A percentile compares a stretch with the other conserved stretches of the same genome.
phyloP scores from a whole-genome alignment of 1,140 invertebrate species.

The Drosophila tsacasi region DNA sequence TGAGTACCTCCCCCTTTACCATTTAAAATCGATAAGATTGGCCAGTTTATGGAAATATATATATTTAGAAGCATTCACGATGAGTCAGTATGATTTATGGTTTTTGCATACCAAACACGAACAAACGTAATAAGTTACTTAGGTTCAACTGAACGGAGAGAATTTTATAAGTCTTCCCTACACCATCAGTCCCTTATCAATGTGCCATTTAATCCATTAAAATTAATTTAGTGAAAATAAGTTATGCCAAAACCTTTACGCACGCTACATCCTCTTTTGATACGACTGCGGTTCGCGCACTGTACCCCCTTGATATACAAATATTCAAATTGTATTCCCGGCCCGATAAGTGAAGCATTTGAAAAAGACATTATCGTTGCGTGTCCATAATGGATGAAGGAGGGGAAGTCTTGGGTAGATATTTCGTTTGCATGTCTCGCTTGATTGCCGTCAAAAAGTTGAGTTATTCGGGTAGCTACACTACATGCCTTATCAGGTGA shows the following conservation, averaged over 20 bases:
- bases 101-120: constrained; percentile 20
- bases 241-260: not conserved
- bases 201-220: constrained; percentile 23
- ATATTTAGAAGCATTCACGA: constrained; percentile 21
- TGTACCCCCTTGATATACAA: not conserved
- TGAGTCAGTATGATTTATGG: constrained; percentile 29
- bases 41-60: constrained; percentile 25
- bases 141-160: not conserved
- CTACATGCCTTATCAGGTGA: constrained; percentile 24
- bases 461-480: constrained; percentile 9
- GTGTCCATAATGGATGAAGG: constrained; percentile 39
- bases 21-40: constrained; percentile 32
- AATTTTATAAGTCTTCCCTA: no score
- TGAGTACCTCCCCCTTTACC: constrained; percentile 5
- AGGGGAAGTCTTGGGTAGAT: constrained; percentile 17
- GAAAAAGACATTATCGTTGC: constrained; percentile 51
- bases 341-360: constrained; percentile 50
- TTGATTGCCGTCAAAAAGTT: constrained; percentile 56
- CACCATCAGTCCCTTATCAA: not conserved
- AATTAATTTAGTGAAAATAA: constrained; percentile 10
- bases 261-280: constrained; percentile 44
- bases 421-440: constrained; percentile 56
- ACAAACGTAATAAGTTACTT: constrained; percentile 18
- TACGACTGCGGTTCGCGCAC: not conserved
- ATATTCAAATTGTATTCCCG: constrained; percentile 43